Evolutionary conservation across 2,113 vertebrate species (phyloP), one percentile per base, ranked within the genome.

Genomic region (Solea solea): DNA sequence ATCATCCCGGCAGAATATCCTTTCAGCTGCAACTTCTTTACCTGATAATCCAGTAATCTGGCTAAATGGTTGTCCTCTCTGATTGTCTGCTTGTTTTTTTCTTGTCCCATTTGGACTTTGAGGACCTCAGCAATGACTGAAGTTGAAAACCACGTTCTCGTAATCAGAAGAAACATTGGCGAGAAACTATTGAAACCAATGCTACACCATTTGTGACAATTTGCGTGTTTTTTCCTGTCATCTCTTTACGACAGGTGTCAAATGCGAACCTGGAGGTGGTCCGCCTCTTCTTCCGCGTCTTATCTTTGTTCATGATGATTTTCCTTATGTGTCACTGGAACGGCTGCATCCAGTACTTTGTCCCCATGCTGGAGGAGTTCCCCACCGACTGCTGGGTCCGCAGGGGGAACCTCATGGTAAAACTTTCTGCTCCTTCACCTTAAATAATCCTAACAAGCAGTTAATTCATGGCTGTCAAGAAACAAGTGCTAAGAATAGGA

Each of bases 321-420:
- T 92, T 93, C 80, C 78, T 93, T 53, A 78, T 94, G 56, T 94
- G 92, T 72, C 94, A 94, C 81, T 94, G 93, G 94, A 94, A 94
- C 16, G 90, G 92, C 27, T 94, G 93, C 81, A 90, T 94, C 82
- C 94, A 94, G 85, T 94, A 93, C 71, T 94, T 94, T 61, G 89
- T 94, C n/a, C 91, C 93, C 7, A 91, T 92, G 89, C 77, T 94
- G 69, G 90, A 91, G 71, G 89, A 91, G 78, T 94, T 94, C 75
- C 94, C 93, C 7, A 25, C 71, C 0, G 90, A 94, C 72, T 93
- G 92, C 76, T 94, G 93, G 93, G 90, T 94, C 58, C 80, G 85
- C 4, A 86, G 90, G 45, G 92, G 93, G 69, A 93, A 94, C 65
- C 80, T 94, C 50, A 91, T 89, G 91, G 94, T 93, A 81, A 83